Evolutionary conservation across 2,797 vertebrate species (phyloP), one percentile per base, ranked within the genome.

Genomic region (Distichodus sexfasciatus): DNA sequence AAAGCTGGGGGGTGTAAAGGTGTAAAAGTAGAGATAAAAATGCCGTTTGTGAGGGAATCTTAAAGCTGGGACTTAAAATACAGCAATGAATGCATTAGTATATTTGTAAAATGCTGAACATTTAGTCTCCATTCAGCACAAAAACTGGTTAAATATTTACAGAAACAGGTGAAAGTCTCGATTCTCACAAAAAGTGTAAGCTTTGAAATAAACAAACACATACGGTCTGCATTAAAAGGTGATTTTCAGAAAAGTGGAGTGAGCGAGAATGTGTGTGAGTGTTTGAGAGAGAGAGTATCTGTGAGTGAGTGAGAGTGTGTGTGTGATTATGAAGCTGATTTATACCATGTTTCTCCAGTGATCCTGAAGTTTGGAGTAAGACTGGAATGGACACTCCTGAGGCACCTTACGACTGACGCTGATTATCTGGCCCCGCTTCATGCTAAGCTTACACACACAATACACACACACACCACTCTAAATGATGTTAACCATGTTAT

Each of bases 361-460:
- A 61, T 66, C 85, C 83, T 90, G 90, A 74, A 98, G 85, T 64
- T 95, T 94, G 67, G 79, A 44, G 54, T 94, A 95, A 28, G 90
- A 92, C 38, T 0, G 84, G 67, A 97, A 96, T 1, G 93, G 95
- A 84, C 92, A 91, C 35, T 93, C 89, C 76, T 76, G 43, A 17
- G 94, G 91, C 41, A 88, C 82, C 51, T 76, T 69, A 29, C 85
- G 92, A 75, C 92, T 91, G 82, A 98, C 87, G 71, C 66, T 88
- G 81, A 93, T 76, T 11, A 98, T 92, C 77, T 94, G 92, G 53
- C 95, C 96, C 85, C 89, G 96, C 86, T 95, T 98, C 95, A 98
- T 95, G 81, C 95, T 97, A 51, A 57, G 11, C 29, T 14, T n/a
- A 38, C 14, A 54, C 17, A 74, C 28, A 71, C 12, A 71, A n/a